phyloP scores from a whole-genome alignment of 2,888 invertebrate species.

The Drosophila flavopinicola region DNA sequence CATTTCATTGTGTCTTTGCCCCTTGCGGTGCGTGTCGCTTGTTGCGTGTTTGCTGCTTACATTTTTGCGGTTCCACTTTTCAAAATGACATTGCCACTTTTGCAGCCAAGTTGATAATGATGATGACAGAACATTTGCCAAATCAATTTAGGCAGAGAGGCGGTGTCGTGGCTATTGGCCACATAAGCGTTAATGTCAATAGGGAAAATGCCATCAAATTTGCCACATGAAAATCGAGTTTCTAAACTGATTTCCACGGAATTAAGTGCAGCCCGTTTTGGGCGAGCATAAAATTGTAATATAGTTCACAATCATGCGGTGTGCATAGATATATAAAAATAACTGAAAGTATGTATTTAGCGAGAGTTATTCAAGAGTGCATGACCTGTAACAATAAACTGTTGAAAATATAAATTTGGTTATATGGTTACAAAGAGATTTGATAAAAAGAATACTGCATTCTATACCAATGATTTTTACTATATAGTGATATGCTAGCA shows the following conservation, averaged over 20 bases:
- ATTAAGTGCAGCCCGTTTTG: conserved; percentile 16
- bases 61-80: conserved; percentile 30
- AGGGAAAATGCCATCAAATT: conserved; percentile 17
- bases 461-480: no score
- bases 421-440: no score
- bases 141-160: conserved; percentile 61
- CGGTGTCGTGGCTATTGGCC: conserved; percentile 21
- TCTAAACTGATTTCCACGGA: conserved; percentile 3
- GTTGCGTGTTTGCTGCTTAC: conserved; percentile 40
- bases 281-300: background rate
- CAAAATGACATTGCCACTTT: conserved; percentile 56
- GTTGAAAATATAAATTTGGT: no score
- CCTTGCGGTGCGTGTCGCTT: conserved; percentile 6
- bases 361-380: no score
- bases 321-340: background rate
- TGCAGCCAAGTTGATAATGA: conserved; percentile 62
- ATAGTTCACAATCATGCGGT: no score
- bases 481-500: no score
- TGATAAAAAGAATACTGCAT: no score
- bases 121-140: conserved; percentile 69
- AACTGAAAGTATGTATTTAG: background rate
- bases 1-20: conserved; percentile 1
- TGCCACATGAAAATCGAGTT: conserved; percentile 12
- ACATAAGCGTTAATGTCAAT: conserved; percentile 31
- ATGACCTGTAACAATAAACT: no score